Base-by-base conservation (phyloP, 2,888 invertebrate species). In the Xestoiulus laeticollis region DNA sequence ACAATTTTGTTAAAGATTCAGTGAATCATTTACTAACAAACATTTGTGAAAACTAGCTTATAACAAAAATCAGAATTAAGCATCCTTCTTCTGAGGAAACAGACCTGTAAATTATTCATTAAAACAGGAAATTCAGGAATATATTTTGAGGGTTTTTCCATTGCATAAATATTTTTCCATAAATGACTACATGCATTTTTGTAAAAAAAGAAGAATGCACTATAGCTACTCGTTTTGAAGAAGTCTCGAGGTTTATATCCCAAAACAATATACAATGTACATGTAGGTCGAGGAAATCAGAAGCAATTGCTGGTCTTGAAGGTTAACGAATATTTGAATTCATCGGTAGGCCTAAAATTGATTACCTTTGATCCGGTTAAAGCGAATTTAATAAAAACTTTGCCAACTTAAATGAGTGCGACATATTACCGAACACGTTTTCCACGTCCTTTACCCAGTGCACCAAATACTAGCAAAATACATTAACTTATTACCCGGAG, bases 291-390 rank as follows among this genome's bases (percentile, higher is more conserved):
- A 48, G 48, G 48, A 12, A 48, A 48, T 16, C 48, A 16, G 16
- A 16, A 48, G 48, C 48, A 16, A 48, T 48, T 48, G 4, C 12
- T 1, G 48, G 48, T 48, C 48, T 48, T 12, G 48, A 48, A 48
- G 48, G 48, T 12, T 48, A 16, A 8, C 12, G 48, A 16, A 48
- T 48, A 16, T 48, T 48, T 48, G 59, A 59, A 59, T 59, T 59
- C 5, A 3, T 59, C 5, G 59, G 59, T 5, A 59, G 59, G 19
- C 59, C n/a, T 59, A 59, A n/a, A n/a, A n/a, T 59, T 59, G 59
- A 59, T 59, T 59, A 59, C 59, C 59, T 59, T 59, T 59, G 59
- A 59, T 59, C 59, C 59, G 59, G n/a, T 59, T 59, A 59, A 59
- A 19, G 19, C 59, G 59, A 19, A n/a, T 59, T 19, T 59, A 59